Base-by-base conservation (phyloP, 2,113 vertebrate genomes). In the Plestiodon gilberti region DNA sequence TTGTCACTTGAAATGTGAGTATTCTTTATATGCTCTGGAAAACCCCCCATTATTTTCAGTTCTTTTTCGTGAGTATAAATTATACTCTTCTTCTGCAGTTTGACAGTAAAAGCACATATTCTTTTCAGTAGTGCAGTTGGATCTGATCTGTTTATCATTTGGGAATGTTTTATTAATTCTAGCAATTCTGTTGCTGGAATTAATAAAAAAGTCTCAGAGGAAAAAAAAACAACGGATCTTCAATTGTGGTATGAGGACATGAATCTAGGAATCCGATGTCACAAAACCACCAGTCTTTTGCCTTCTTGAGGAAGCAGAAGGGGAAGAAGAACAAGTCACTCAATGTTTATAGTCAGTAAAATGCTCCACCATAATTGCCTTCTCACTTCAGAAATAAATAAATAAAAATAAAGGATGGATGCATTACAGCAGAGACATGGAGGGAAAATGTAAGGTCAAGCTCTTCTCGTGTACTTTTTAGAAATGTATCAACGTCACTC, bases 131-230 rank as follows among this genome's bases (percentile, higher is more conserved):
- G 9, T 33, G 7, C 30, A 79, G 83, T 90, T 85, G 43, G 57
- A 85, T 22, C 65, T 28, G 71, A 87, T 81, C 81, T 38, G 84
- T 43, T 11, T 83, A 22, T 87, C 89, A 52, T 73, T 71, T 38
- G 10, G 13, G 11, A 48, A 57, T 9, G 17, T 17, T 57, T 57
- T 57, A 57, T 57, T 17, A 57, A 48, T 48, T 48, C 43, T 48
- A 48, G 43, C 43, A 48, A 48, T 48, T 6, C 11, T 33, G 14
- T 23, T 35, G 28, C 13, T 75, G 25, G 10, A 23, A 48, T 75
- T 14, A 75, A 75, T 70, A 33, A 70, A 17, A 17, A 18, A 75
- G 28, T 71, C 43, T 69, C 10, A 74, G 40, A 40, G 13, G 17
- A 52, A 48, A 52, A 48, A n/a, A n/a, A n/a, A n/a, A n/a, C n/a